These are phyloP conservation scores for Lochmaea crataegi DNA, from an alignment of 2,888 invertebrate species.

Conservation along the genomic window DNA sequence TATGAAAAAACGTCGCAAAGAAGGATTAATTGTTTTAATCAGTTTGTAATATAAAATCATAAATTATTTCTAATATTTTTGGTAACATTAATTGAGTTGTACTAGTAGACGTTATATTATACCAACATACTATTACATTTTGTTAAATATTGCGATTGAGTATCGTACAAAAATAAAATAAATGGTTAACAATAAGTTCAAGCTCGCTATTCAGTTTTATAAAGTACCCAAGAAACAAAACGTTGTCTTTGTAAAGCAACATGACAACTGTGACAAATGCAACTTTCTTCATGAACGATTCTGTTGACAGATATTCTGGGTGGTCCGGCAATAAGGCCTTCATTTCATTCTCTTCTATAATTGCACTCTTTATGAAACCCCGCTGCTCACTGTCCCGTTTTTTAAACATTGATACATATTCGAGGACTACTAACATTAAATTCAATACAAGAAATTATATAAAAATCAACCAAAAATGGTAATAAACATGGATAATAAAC, in stretches of 20 bases:
- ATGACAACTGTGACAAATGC: slow-evolving; percentile 46
- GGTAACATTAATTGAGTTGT: too few relatives aligned
- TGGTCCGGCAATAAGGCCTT: slow-evolving; percentile 46
- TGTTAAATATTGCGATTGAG: too few relatives aligned
- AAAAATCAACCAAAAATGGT: too few relatives aligned
- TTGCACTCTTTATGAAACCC: slow-evolving; percentile 35
- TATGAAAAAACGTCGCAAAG: too few relatives aligned
- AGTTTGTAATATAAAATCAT: too few relatives aligned
- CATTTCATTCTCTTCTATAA: slow-evolving; percentile 38
- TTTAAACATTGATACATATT: neutral
- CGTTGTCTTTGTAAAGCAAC: slow-evolving; percentile 36
- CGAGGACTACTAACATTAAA: neutral
- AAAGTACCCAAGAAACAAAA: slow-evolving; percentile 26
- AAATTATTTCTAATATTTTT: too few relatives aligned
- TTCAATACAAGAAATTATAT: too few relatives aligned
- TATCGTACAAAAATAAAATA: neutral
- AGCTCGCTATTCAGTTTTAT: slow-evolving; percentile 3
- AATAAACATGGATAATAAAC: too few relatives aligned
- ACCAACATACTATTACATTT: too few relatives aligned
- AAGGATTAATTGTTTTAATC: too few relatives aligned
- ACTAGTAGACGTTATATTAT: too few relatives aligned
- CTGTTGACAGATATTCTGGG: slow-evolving; percentile 47
- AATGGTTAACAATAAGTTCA: neutral
- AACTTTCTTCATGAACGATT: slow-evolving; percentile 38
- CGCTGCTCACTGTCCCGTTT: slow-evolving; percentile 4